Conservation (phyloP, 1,140 invertebrate genomes). For the Popillia japonica region DNA sequence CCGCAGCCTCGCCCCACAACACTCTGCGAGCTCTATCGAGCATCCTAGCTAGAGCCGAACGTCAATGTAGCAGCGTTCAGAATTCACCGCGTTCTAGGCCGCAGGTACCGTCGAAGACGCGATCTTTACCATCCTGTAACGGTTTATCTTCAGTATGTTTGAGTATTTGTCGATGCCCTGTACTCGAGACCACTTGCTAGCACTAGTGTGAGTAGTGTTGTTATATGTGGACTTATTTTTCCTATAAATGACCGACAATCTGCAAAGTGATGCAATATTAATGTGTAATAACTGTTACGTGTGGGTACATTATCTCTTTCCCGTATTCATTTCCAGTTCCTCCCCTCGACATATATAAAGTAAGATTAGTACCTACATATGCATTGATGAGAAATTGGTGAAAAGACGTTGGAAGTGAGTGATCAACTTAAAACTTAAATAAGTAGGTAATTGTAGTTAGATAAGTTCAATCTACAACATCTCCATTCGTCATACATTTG, state of each 20-base stretch:
- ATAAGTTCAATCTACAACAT: no score
- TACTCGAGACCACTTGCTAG: slow-evolving; percentile 58
- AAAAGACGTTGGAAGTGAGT: no score
- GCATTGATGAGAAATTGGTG: no score
- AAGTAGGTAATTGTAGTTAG: no score
- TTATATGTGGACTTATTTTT: slow-evolving; percentile 41
- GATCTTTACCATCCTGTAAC: slow-evolving; percentile 52
- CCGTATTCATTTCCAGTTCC: no score
- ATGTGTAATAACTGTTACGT: slow-evolving; percentile 36
- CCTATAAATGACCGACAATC: slow-evolving; percentile 47
- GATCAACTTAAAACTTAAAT: no score
- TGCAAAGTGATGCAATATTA: slow-evolving; percentile 52
- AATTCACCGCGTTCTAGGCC: slow-evolving; percentile 49
- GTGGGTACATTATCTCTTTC: no score
- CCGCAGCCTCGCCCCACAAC: slow-evolving; percentile 46
- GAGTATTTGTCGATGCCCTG: slow-evolving; percentile 52
- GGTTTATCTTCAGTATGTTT: slow-evolving; percentile 52
- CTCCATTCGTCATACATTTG: no score
- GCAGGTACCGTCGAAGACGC: slow-evolving; percentile 45
- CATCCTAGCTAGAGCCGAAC: slow-evolving; percentile 47
- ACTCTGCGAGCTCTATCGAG: slow-evolving; percentile 48
- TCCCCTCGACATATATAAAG: no score
- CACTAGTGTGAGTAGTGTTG: slow-evolving; percentile 49
- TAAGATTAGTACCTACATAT: no score
- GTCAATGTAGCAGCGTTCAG: slow-evolving; percentile 50